Base-by-base conservation (phyloP, 2,888 invertebrate species). In the Mactromeris polynyma region DNA sequence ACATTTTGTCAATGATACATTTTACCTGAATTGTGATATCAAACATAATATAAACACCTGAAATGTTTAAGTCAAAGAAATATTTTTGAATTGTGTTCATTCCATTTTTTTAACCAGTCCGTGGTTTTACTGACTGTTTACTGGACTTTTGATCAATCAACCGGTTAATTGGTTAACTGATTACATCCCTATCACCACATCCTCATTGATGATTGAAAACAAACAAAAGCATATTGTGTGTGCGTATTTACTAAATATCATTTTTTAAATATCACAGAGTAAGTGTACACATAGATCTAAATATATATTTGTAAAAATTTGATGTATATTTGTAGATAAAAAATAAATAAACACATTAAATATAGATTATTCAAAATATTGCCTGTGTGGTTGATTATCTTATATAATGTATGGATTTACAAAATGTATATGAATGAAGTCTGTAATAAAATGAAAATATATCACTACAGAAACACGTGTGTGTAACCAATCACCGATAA, bases 201-300 rank as follows among this genome's bases (percentile, higher is more conserved):
- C n/a, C n/a, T n/a, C 17, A 46, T 11, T 17, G 17, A 46, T 46
- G 46, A 46, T 14, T 33, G 33, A 69, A 33, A 73, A 33, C 33
- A 33, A 73, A 31, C 9, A 2, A 73, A 4, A 33, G 0, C 3
- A 36, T 19, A 21, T 73, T 73, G 73, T 17, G 36, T 36, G 36
- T 36, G 36, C 19, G 73, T 73, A 73, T 73, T 36, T 73, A 73
- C 9, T 73, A 73, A 73, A 73, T 73, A 73, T 73, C 33, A 33
- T 36, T 73, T 36, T 69, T 33, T 17, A 73, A n/a, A 73, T 73
- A 73, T 73, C 73, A 73, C 73, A 73, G 73, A 33, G 17, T 19
- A 11, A 26, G 73, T 73, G 36, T 73, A 73, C 73, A 73, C 33
- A 73, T 64, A 64, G 58, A 64, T 64, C 26, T 64, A 58, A n/a